Conservation (phyloP, 2,113 vertebrate genomes). For the Rhinichthys klamathensis region DNA sequence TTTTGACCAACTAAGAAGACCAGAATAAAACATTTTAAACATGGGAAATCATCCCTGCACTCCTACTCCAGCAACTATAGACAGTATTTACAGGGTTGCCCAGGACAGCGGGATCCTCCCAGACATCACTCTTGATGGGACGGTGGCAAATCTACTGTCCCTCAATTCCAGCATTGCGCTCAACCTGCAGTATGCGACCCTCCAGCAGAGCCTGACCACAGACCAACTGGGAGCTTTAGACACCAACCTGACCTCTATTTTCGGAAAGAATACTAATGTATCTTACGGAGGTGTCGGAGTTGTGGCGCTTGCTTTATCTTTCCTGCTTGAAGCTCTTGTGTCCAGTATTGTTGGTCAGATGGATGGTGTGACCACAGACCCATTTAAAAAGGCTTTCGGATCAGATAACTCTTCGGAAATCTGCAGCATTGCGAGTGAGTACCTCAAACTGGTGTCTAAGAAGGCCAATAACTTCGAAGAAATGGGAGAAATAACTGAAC, state of each 20-base stretch:
- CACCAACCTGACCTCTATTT: conserved; percentile 58
- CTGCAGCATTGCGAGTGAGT: conserved; percentile 65
- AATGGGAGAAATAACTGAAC: conserved; percentile 72
- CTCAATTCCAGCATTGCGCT: conserved; percentile 70
- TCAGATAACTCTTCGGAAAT: conserved; percentile 68
- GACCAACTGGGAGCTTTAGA: conserved; percentile 62
- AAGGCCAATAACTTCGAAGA: conserved; percentile 59
- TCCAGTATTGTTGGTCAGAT: conserved; percentile 47
- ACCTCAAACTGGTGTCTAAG: conserved; percentile 65
- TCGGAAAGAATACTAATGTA: conserved; percentile 62
- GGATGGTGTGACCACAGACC: neutral
- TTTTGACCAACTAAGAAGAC: neutral
- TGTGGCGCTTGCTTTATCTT: conserved; percentile 73
- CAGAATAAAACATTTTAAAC: neutral
- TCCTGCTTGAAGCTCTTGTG: conserved; percentile 72
- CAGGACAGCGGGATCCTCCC: conserved; percentile 69
- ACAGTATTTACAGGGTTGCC: conserved; percentile 70
- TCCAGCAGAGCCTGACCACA: conserved; percentile 65
- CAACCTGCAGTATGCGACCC: conserved; percentile 62
- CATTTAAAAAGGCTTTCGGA: conserved; percentile 65
- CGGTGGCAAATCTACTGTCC: conserved; percentile 70
- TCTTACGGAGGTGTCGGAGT: conserved; percentile 71
- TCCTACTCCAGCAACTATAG: conserved; percentile 67
- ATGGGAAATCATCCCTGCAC: conserved; percentile 59
- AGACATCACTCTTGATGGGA: conserved; percentile 71